Conservation (phyloP, 2,888 invertebrate species). For the Drosophila paranaensis region DNA sequence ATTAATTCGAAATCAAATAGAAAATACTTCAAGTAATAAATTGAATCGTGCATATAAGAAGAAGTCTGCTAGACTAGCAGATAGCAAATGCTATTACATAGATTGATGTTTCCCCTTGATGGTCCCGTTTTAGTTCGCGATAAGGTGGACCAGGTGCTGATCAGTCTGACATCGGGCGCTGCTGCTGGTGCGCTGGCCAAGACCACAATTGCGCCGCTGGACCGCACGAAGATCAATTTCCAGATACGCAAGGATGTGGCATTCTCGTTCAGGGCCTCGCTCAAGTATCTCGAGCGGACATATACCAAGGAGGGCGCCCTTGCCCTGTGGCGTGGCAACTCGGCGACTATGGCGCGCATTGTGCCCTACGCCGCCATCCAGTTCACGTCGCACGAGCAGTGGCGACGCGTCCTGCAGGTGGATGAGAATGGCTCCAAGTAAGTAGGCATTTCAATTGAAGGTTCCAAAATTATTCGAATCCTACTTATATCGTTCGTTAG, state of each 20-base stretch:
- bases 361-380: conserved; percentile 99
- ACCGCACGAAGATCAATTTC: conserved; percentile 99
- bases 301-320: conserved; percentile 91
- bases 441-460: conserved; percentile 39
- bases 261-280: conserved; percentile 90
- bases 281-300: conserved; percentile 88
- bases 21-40: background rate
- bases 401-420: conserved; percentile 92
- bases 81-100: background rate
- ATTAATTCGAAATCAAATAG: background rate
- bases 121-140: conserved; percentile 74
- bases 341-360: conserved; percentile 98
- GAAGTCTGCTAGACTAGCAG: background rate
- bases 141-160: conserved; percentile 88
- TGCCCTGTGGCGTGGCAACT: conserved; percentile 98
- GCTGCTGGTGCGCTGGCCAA: conserved; percentile 97
- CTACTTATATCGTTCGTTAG: conserved; percentile 53
- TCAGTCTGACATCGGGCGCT: conserved; percentile 96
- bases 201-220: conserved; percentile 97
- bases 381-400: conserved; percentile 99
- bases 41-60: background rate
- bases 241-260: conserved; percentile 91
- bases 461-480: background rate
- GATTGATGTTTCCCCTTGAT: background rate
- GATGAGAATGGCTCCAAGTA: conserved; percentile 87